Conservation (phyloP, 2,888 invertebrate genomes). For the Scotopteryx bipunctaria region DNA sequence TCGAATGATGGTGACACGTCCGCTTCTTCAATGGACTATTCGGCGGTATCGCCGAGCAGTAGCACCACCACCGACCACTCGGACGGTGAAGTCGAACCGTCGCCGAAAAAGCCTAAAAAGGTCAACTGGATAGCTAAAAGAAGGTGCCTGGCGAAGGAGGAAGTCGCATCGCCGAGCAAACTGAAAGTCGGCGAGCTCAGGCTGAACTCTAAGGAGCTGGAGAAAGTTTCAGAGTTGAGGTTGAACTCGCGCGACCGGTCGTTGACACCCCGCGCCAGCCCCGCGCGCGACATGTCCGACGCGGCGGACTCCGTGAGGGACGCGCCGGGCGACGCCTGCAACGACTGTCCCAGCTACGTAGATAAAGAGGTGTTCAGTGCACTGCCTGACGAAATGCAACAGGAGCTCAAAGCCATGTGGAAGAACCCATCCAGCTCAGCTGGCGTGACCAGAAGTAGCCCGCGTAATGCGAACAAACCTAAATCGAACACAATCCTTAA, state of each 20-base stretch:
- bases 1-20: constrained; percentile 82
- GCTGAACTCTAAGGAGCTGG: constrained; percentile 85
- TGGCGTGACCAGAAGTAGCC: constrained; percentile 65
- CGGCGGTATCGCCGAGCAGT: constrained; percentile 75
- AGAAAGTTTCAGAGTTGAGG: constrained; percentile 78
- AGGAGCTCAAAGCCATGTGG: constrained; percentile 88
- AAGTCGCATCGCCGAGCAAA: constrained; percentile 87
- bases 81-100: constrained; percentile 88
- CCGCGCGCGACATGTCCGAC: constrained; percentile 73
- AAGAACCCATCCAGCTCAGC: constrained; percentile 75
- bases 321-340: constrained; percentile 62
- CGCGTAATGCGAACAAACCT: constrained; percentile 79
- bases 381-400: constrained; percentile 88
- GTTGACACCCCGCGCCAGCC: constrained; percentile 73
- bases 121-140: constrained; percentile 78
- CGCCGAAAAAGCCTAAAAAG: constrained; percentile 88
- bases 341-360: constrained; percentile 86
- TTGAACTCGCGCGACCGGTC: constrained; percentile 74
- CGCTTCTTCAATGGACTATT: constrained; percentile 74
- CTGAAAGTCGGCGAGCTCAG: constrained; percentile 86
- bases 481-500: constrained; percentile 86
- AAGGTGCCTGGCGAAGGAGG: constrained; percentile 74
- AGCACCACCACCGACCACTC: constrained; percentile 84
- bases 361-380: constrained; percentile 88
- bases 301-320: constrained; percentile 72